These are phyloP conservation scores for Polyommatus icarus DNA, from an alignment of 2,888 invertebrate species.

Conservation along the genomic window DNA sequence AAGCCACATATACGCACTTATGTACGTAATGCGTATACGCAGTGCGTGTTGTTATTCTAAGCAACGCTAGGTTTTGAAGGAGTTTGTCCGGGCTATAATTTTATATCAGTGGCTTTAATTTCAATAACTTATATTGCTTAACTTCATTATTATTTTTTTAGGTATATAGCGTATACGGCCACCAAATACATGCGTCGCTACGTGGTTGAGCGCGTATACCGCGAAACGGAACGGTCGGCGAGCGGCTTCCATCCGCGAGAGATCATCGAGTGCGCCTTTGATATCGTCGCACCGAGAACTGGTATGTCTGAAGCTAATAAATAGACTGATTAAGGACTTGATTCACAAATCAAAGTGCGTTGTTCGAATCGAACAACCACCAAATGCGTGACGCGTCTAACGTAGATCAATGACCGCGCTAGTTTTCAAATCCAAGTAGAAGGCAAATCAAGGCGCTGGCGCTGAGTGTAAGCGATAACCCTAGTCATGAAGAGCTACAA, in stretches of 20 bases:
- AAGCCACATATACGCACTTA: neutral
- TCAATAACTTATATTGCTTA: no score
- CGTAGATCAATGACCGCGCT: no score
- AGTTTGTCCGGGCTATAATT: no score
- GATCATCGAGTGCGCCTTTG: slow-evolving; percentile 94
- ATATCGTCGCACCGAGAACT: slow-evolving; percentile 90
- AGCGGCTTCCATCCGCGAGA: slow-evolving; percentile 93
- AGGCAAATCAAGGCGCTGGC: no score
- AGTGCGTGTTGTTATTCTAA: neutral
- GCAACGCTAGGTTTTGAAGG: no score
- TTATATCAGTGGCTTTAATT: neutral
- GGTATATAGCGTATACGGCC: slow-evolving; percentile 87
- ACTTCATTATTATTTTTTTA: slow-evolving; percentile 46
- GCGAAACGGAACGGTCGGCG: slow-evolving; percentile 73
- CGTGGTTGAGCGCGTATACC: slow-evolving; percentile 91
- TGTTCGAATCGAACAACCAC: no score
- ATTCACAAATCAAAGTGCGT: no score
- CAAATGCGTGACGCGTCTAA: no score
- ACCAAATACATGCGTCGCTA: slow-evolving; percentile 90
- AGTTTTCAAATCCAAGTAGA: no score
- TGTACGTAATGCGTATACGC: neutral
- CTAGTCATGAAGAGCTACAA: no score
- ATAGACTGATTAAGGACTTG: no score
- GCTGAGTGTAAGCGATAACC: no score
- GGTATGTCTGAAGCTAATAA: slow-evolving; percentile 28